Percentiles rank a stretch among this genome's conserved stretches.
Evolutionary conservation across 2,888 invertebrate genomes (phyloP).

Genomic region (Tyria jacobaeae): DNA sequence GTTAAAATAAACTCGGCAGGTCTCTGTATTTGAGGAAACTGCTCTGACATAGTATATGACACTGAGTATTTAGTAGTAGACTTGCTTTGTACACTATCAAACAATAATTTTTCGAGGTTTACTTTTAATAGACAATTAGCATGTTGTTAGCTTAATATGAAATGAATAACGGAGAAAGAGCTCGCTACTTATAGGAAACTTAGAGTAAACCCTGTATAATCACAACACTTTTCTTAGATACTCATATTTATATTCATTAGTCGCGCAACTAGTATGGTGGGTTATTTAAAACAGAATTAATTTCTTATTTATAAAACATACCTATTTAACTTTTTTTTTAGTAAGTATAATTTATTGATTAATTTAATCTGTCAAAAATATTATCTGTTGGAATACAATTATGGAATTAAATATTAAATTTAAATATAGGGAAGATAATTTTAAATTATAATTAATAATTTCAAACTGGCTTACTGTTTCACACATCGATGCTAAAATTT

Average conservation of each 20-base stretch:
- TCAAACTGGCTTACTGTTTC: no score
- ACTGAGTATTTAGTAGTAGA: no score
- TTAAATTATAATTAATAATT: no score
- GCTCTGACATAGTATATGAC: no score
- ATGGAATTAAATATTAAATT: no score
- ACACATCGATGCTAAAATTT: no score
- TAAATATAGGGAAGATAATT: no score
- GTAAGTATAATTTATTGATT: background rate
- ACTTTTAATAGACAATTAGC: background rate
- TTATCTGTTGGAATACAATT: no score
- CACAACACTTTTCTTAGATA: background rate
- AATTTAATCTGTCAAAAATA: background rate
- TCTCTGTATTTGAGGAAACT: no score
- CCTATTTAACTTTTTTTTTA: no score
- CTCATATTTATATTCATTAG: slow-evolving; percentile 9
- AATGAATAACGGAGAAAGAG: background rate
- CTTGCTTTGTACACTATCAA: no score
- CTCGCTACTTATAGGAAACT: background rate
- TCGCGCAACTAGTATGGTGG: background rate
- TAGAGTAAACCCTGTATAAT: background rate
- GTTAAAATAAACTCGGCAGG: no score
- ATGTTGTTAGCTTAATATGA: background rate
- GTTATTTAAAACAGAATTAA: background rate
- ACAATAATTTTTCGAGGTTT: background rate
- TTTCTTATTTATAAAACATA: background rate